Evolutionary conservation across 2,888 invertebrate species (phyloP), one percentile per base, ranked within the genome.

Genomic region (Pollenia labialis): DNA sequence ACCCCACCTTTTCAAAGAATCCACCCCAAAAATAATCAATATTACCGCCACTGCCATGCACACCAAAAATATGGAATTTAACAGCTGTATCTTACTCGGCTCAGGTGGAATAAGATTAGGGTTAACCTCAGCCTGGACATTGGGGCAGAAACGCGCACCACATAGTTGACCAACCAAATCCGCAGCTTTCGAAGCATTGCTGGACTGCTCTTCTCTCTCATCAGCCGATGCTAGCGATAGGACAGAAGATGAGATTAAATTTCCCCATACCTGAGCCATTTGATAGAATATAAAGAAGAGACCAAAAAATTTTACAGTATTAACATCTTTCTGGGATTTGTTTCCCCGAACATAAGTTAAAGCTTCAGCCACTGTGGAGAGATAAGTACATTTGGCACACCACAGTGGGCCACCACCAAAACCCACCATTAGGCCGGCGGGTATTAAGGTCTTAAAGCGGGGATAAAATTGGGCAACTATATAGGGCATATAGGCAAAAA

Each of bases 241-340:
- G n/a, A 92, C 92, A 88, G 97, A 95, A 0, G 97, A 98, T 40
- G 98, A 97, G 86, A 98, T 96, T 10, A 98, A 95, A 93, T 98
- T 98, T 0, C 98, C 98, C 97, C 97, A 97, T 66, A 98, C 97
- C 94, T 98, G 97, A n/a, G 98, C 97, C 95, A 98, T 96, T 93
- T 98, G 98, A 93, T 98, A 98, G 92, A 98, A 97, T 96, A 98
- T 97, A 94, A 98, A 99, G 94, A 99, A 99, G 8, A 98, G 95
- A 0, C 99, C 99, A 92, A 99, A 99, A 94, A 98, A 98, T 89
- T 97, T 94, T 11, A 98, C 97, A 64, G 98, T 97, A 80, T 97
- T 95, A 7, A 97, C 96, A 87, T 98, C 97, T 6, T 95, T 94
- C 40, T 95, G 93, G 1, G 96, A 94, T 42, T 89, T 90, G 54